Base-by-base conservation (phyloP, 2,113 vertebrate species). In the Tenebrosternarchus preto region DNA sequence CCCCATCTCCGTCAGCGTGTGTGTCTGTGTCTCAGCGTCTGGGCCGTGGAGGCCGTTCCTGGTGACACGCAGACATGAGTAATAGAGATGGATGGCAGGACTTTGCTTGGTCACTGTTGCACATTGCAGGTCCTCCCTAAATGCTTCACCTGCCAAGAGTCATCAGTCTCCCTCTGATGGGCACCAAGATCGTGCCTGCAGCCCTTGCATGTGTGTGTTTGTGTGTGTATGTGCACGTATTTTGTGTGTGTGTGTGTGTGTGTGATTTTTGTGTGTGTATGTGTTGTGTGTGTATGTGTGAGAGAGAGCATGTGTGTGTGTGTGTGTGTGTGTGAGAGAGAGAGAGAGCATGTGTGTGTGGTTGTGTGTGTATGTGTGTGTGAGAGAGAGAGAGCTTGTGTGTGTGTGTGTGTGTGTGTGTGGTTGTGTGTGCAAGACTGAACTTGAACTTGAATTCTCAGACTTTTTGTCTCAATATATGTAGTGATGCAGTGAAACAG, bases 31-130 rank as follows among this genome's bases (percentile, higher is more conserved):
- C 77, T 31, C 67, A 36, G 55, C 46, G 2, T 22, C 27, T 31
- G 16, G 20, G 29, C 46, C 57, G 7, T 53, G 5, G 5, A 24
- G 76, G n/a, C 33, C 66, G 12, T 25, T 20, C 31, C 90, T 86
- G 8, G 55, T 89, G 88, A 87, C 90, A 91, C 90, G 85, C 89
- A 88, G 88, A 91, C 87, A 86, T 85, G 87, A 85, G 19, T 91
- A 91, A 90, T 91, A 89, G 90, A 91, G 92, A 92, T 89, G 85
- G 90, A 92, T 92, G 89, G 83, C 15, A 70, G 84, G 85, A 88
- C 86, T 84, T 87, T 88, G 87, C 86, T 55, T 85, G 84, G 82
- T 82, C 87, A 79, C 88, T n/a, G 80, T 74, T 82, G 85, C 89
- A 84, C 86, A 89, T 91, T 91, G 85, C 80, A 81, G 84, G 89